Evolutionary conservation across 2,797 vertebrate species (phyloP), one percentile per base, ranked within the genome.

Genomic region (Spea hammondii): DNA sequence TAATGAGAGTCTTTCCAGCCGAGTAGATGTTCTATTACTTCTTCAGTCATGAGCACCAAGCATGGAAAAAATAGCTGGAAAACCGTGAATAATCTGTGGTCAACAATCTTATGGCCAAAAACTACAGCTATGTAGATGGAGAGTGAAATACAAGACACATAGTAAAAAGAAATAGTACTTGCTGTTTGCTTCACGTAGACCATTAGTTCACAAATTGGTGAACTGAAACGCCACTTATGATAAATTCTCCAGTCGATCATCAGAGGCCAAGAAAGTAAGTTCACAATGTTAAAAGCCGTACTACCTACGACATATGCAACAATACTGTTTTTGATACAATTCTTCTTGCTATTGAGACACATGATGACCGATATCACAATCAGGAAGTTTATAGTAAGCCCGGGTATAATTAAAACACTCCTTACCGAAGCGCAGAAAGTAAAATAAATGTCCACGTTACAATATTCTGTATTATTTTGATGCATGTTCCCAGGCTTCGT

Each of bases 131-230:
- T 86, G 81, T 89, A 88, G 76, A 91, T 79, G 59, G 87, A 90
- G 83, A 90, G 88, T 45, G 84, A 89, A 71, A 91, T 90, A 83
- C 89, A 91, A 74, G 84, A 88, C 70, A 86, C 78, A 47, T 89
- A 90, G 80, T 88, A 86, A 82, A 90, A 91, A 49, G 86, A 91
- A 47, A 87, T 82, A 0, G 83, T 87, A 74, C 86, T 86, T 5
- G 83, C 87, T 78, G 90, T 84, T 69, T 87, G 85, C 70, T 88
- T 91, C 81, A 85, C 57, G n/a, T 83, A 85, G 84, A 88, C 88
- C 87, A 89, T 90, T 66, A 89, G 45, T 49, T 90, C 89, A n/a
- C 89, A 92, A 62, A 86, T 5, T 5, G n/a, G 75, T 14, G 83
- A 80, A 76, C 86, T 89, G 45, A 90, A 86, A 47, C 85, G 79